Percentiles rank a stretch among this genome's conserved stretches.
These are phyloP conservation scores for Aradophagus sp. DNA, from an alignment of 1,140 invertebrate genomes.

Conservation along the genomic window DNA sequence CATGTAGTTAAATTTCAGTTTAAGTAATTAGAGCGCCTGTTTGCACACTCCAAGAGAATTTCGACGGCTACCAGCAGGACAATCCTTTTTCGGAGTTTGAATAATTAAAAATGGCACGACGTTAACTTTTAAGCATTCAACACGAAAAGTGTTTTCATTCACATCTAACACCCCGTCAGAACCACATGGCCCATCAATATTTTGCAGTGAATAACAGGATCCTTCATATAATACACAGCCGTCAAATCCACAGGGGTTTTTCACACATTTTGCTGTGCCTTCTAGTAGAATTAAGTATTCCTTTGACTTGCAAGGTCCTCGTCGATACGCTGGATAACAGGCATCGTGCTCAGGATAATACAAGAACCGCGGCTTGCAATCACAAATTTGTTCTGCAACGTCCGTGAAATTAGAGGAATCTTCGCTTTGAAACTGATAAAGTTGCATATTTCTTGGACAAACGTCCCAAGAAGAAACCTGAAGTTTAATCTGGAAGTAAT, in stretches of 20 bases:
- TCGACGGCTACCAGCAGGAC: slow-evolving; percentile 63
- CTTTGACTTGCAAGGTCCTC: slow-evolving; percentile 77
- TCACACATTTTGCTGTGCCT: slow-evolving; percentile 76
- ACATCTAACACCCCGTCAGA: slow-evolving; percentile 47
- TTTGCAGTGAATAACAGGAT: slow-evolving; percentile 74
- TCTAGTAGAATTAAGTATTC: slow-evolving; percentile 77
- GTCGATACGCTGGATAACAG: slow-evolving; percentile 78
- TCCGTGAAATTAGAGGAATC: too few species aligned
- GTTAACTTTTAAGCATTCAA: slow-evolving; percentile 56
- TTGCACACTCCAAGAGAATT: slow-evolving; percentile 62
- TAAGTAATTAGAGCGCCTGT: too few species aligned
- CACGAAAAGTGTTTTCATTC: slow-evolving; percentile 62
- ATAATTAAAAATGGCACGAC: slow-evolving; percentile 59
- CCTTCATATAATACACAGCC: slow-evolving; percentile 73
- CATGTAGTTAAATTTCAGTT: too few species aligned
- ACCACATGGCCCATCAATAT: slow-evolving; percentile 68
- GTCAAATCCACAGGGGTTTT: slow-evolving; percentile 77
- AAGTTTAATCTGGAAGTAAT: too few species aligned
- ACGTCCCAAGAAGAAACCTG: too few species aligned
- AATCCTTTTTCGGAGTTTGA: slow-evolving; percentile 44
- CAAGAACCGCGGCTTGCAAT: slow-evolving; percentile 78
- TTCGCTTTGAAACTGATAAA: slow-evolving; percentile 1
- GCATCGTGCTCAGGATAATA: slow-evolving; percentile 78
- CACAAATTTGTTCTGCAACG: slow-evolving; percentile 72
- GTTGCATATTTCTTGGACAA: slow-evolving; percentile 36